phyloP scores from a whole-genome alignment of 1,140 invertebrate species.

The Zaprionus ghesquierei region DNA sequence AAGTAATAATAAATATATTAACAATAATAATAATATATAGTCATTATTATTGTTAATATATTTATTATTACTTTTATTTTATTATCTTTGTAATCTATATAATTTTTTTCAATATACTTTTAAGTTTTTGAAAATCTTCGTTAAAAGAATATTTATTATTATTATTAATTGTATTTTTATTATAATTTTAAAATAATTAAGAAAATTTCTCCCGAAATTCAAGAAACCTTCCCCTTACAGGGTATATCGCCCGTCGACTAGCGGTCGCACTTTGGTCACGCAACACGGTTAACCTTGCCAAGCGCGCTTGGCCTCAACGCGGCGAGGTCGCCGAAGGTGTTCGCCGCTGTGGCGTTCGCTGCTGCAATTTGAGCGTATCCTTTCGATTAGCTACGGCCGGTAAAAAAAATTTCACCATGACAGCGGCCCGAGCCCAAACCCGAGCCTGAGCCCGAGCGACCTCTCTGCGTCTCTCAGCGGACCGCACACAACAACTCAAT shows the following conservation, averaged over 20 bases:
- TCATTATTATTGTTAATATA: too few species aligned
- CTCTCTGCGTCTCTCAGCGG: slow-evolving; percentile 12
- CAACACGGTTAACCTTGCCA: slow-evolving; percentile 46
- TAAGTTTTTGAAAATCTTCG: too few species aligned
- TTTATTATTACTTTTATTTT: too few species aligned
- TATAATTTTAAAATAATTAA: too few species aligned
- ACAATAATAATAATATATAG: too few species aligned
- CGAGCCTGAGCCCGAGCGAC: background rate
- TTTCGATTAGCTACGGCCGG: slow-evolving; percentile 74
- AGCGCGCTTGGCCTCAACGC: slow-evolving; percentile 5
- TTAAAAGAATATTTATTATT: too few species aligned
- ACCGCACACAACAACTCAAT: slow-evolving; percentile 72
- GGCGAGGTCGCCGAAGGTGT: slow-evolving; percentile 38
- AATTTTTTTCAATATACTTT: too few species aligned
- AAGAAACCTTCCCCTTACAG: background rate
- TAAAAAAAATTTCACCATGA: slow-evolving; percentile 73
- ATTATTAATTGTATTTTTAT: too few species aligned
- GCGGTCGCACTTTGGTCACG: background rate
- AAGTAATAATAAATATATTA: too few species aligned
- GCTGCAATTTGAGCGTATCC: slow-evolving; percentile 75
- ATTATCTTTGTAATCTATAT: too few species aligned
- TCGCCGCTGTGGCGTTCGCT: slow-evolving; percentile 44
- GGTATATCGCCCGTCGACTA: background rate
- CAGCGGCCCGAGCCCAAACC: slow-evolving; percentile 17
- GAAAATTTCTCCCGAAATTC: too few species aligned